These are phyloP conservation scores for Hetaerina americana DNA, from an alignment of 1,140 invertebrate genomes.

Conservation along the genomic window DNA sequence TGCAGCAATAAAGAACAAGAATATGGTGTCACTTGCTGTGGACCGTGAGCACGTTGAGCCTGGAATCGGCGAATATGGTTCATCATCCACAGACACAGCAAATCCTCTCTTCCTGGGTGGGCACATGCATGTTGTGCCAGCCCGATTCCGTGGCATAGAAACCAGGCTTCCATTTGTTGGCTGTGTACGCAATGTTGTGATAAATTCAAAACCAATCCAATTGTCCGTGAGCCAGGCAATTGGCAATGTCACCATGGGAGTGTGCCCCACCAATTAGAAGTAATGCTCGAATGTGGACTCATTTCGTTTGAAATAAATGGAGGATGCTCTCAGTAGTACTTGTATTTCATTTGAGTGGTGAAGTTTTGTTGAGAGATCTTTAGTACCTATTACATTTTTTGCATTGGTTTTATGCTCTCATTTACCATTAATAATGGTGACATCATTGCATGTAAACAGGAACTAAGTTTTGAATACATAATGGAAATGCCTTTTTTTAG, in stretches of 20 bases:
- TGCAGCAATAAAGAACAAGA: conserved; percentile 69
- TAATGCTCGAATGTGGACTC: no score
- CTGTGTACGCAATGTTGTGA: conserved; percentile 61
- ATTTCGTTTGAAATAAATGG: no score
- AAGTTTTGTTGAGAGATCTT: no score
- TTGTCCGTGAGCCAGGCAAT: conserved; percentile 44
- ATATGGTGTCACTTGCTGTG: conserved; percentile 65
- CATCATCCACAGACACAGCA: conserved; percentile 59
- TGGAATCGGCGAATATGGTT: conserved; percentile 47
- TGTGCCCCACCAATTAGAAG: conserved; percentile 54
- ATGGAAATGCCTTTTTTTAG: no score
- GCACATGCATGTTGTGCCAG: conserved; percentile 39
- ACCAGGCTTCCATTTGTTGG: conserved; percentile 62
- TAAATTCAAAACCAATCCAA: conserved; percentile 42
- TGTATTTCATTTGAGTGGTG: no score
- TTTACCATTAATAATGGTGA: no score
- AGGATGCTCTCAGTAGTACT: no score
- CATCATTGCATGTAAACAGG: no score
- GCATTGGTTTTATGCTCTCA: no score
- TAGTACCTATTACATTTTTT: no score
- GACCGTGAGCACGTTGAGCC: conserved; percentile 55
- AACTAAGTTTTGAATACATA: no score
- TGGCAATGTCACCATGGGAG: conserved; percentile 52
- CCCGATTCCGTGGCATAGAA: conserved; percentile 34
- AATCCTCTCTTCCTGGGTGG: conserved; percentile 84